Base-by-base conservation (phyloP, 2,797 vertebrate genomes). In the Sebastes hubbsi region DNA sequence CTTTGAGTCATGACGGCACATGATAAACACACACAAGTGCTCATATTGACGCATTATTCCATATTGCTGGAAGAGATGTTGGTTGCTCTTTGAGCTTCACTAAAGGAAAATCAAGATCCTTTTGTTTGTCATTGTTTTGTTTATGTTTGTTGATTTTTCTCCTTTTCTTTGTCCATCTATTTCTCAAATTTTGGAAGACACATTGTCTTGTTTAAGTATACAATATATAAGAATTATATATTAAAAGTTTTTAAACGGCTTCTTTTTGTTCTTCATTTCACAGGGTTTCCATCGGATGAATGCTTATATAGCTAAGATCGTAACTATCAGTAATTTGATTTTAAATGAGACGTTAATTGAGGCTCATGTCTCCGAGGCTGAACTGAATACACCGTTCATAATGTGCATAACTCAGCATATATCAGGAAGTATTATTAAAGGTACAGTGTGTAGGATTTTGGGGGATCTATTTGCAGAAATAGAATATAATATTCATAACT, bases 161-260 rank as follows among this genome's bases (percentile, higher is more conserved):
- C 38, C 29, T 72, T 80, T 88, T 59, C 82, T 91, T 88, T 89
- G 81, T 95, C 89, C 90, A 91, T 91, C 82, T 89, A 83, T 89
- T 95, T 90, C 87, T 88, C 86, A 79, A 84, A 90, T 76, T 88
- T 91, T 90, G 83, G 78, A 92, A 93, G 90, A 93, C 77, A 74
- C 78, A 78, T 90, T 92, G 85, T 95, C 87, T 91, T 89, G 87
- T 94, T 93, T 89, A 92, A 91, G 88, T 94, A 95, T 94, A 94
- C 92, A 82, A 93, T 91, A 90, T 93, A 94, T 92, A 82, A 90
- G 92, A 91, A 91, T 92, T 94, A 92, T 94, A 94, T 95, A 94
- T 95, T 91, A 93, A 94, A 94, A 82, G 64, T 91, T 94, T 90
- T 89, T 69, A 90, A 94, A 91, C 60, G 25, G 49, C 54, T 90